phyloP scores from a whole-genome alignment of 2,113 vertebrate genomes.

The Noturus placidus region DNA sequence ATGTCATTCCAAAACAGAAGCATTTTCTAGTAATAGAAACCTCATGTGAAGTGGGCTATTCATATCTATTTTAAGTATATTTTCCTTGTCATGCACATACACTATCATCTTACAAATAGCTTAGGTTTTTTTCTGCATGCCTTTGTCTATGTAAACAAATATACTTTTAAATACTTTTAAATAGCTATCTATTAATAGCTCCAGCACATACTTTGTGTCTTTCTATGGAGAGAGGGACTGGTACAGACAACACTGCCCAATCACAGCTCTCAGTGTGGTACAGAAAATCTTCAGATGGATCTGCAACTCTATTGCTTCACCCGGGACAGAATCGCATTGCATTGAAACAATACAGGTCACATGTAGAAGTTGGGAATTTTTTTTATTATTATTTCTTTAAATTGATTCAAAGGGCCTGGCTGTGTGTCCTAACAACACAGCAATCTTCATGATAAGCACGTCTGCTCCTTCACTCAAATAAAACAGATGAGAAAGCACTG shows the following conservation, averaged over 20 bases:
- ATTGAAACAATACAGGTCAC: background rate
- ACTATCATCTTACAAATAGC: conserved; percentile 60
- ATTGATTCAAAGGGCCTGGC: background rate
- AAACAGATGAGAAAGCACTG: conserved; percentile 76
- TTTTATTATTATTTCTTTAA: background rate
- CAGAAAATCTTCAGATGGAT: background rate
- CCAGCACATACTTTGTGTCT: conserved; percentile 51
- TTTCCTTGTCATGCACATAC: conserved; percentile 59
- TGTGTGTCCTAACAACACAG: conserved; percentile 58
- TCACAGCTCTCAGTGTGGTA: conserved; percentile 19
- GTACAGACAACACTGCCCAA: conserved; percentile 10
- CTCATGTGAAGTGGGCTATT: conserved; percentile 57
- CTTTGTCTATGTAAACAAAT: conserved; percentile 42
- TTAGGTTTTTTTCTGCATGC: conserved; percentile 30
- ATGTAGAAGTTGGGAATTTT: background rate
- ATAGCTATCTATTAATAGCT: conserved; percentile 62
- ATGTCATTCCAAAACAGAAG: conserved; percentile 37
- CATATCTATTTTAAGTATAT: conserved; percentile 68
- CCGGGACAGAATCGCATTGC: background rate
- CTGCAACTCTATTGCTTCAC: background rate
- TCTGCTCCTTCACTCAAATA: conserved; percentile 73
- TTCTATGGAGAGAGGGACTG: conserved; percentile 52
- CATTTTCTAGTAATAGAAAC: background rate
- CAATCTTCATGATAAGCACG: conserved; percentile 61
- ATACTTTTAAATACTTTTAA: conserved; percentile 12